Percentiles rank a stretch among this genome's conserved stretches.
phyloP scores from a whole-genome alignment of 2,888 invertebrate species.

The Lamellibrachia satsuma region DNA sequence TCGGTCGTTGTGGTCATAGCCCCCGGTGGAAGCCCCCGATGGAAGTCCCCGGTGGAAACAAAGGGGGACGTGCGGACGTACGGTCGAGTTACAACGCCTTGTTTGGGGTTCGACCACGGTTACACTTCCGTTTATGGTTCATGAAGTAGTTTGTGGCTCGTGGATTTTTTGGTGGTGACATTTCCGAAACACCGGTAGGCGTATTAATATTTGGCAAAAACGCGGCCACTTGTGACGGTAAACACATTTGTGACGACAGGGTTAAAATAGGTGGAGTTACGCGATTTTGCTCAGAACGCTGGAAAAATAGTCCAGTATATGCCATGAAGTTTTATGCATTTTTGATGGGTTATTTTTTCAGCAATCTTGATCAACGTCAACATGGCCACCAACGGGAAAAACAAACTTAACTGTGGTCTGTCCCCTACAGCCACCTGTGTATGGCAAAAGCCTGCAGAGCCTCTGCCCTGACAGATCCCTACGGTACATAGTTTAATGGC shows the following conservation, averaged over 20 bases:
- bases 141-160: too few species aligned
- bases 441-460: background rate
- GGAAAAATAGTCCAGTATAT: background rate
- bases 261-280: too few species aligned
- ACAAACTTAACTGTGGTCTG: too few species aligned
- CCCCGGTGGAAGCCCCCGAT: background rate
- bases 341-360: background rate
- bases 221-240: too few species aligned
- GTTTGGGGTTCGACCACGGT: background rate
- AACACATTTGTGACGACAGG: too few species aligned
- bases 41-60: background rate
- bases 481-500: background rate
- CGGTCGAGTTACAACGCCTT: background rate
- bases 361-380: background rate
- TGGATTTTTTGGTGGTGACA: too few species aligned
- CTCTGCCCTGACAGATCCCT: background rate
- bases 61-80: background rate
- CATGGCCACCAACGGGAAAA: background rate
- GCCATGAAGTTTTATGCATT: background rate
- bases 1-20: background rate
- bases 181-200: too few species aligned
- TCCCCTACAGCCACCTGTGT: background rate
- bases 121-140: too few species aligned
- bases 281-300: too few species aligned
- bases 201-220: too few species aligned